phyloP scores from a whole-genome alignment of 2,113 vertebrate species.

The Alethe castanea region DNA sequence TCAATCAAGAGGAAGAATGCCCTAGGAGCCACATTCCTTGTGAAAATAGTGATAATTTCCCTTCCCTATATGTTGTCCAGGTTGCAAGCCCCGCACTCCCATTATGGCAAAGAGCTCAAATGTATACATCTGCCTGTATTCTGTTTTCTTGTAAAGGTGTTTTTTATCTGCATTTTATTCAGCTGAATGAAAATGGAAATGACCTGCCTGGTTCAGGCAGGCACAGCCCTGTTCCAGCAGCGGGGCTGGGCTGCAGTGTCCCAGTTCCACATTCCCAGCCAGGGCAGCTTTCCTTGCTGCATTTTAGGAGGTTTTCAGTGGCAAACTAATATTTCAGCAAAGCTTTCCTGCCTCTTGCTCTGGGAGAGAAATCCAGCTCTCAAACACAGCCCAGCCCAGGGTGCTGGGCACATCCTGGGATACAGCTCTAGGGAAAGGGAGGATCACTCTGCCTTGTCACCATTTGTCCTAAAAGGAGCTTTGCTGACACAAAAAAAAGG shows the following conservation, averaged over 20 bases:
- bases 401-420: not conserved
- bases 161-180: constrained; percentile 8
- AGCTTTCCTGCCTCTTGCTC: not conserved
- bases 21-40: not conserved
- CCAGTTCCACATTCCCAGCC: not conserved
- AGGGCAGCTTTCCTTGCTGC: not conserved
- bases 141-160: not conserved
- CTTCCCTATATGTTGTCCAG: not conserved
- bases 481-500: not conserved
- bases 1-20: not conserved
- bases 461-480: not conserved
- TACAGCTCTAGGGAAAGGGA: not conserved
- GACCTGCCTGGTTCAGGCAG: not conserved
- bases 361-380: not conserved
- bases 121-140: not conserved
- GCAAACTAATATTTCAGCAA: not conserved
- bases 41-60: not conserved
- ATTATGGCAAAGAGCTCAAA: not conserved
- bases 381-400: rapidly evolving
- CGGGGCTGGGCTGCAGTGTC: not conserved
- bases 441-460: not conserved
- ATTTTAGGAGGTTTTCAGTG: not conserved
- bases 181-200: not conserved
- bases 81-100: not conserved
- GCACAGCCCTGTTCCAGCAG: not conserved